Conservation (phyloP, 2,797 vertebrate genomes). For the Remorina albescens region DNA sequence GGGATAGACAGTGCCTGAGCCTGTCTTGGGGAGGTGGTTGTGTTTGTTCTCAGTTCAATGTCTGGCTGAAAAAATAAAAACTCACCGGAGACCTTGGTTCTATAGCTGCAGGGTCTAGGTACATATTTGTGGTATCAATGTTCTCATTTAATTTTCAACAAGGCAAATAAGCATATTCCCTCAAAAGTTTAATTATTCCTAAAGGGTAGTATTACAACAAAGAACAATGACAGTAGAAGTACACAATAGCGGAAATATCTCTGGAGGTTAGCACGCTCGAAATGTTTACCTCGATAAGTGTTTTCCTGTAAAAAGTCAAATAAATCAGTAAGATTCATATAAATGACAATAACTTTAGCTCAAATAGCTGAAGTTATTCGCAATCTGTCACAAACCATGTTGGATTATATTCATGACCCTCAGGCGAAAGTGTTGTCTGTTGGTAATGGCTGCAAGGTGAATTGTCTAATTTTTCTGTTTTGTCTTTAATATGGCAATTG, state of each 20-base stretch:
- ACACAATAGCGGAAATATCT: not conserved
- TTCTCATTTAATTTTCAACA: too few species aligned
- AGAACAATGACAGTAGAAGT: not conserved
- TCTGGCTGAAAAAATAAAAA: too few species aligned
- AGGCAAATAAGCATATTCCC: not conserved
- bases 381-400: slow-evolving; percentile 3
- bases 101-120: too few species aligned
- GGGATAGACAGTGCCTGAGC: too few species aligned
- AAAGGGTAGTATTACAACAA: not conserved
- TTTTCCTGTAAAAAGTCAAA: not conserved
- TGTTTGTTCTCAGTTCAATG: too few species aligned
- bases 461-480: slow-evolving; percentile 20
- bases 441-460: slow-evolving; percentile 21
- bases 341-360: not conserved
- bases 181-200: not conserved
- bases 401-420: slow-evolving; percentile 24
- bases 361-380: not conserved
- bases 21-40: too few species aligned
- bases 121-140: not conserved
- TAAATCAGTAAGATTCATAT: too few species aligned
- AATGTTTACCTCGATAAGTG: not conserved
- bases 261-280: not conserved
- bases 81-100: too few species aligned
- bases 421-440: slow-evolving; percentile 17
- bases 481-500: slow-evolving; percentile 29